These are phyloP conservation scores for Diarsia mendica DNA, from an alignment of 2,888 invertebrate genomes.

Conservation along the genomic window DNA sequence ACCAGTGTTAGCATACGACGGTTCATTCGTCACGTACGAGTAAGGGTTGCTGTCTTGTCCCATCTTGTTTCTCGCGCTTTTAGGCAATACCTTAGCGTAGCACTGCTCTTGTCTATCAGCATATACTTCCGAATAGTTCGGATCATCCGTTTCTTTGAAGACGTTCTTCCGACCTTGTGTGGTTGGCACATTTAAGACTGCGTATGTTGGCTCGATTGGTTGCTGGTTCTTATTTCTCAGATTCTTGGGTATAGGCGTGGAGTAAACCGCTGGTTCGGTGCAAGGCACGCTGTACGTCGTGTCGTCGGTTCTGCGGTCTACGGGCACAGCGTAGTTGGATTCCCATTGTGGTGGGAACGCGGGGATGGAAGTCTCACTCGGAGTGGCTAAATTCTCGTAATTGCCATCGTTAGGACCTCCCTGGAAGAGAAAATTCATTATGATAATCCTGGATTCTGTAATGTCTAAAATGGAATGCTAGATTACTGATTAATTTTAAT, in stretches of 20 bases:
- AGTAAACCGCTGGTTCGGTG: slow-evolving; percentile 16
- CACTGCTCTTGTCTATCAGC: slow-evolving; percentile 30
- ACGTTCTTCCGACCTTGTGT: neutral
- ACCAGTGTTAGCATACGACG: slow-evolving; percentile 11
- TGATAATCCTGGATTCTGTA: neutral
- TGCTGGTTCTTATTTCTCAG: slow-evolving; percentile 17
- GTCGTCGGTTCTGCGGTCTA: slow-evolving; percentile 35
- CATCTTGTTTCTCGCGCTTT: slow-evolving; percentile 22
- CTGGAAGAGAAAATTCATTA: slow-evolving; percentile 15
- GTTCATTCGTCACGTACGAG: slow-evolving; percentile 20
- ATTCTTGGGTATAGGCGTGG: slow-evolving; percentile 31
- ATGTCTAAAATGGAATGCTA: neutral
- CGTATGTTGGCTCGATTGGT: slow-evolving; percentile 21
- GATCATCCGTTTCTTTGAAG: slow-evolving; percentile 41
- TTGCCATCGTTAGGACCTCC: neutral
- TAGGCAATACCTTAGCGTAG: slow-evolving; percentile 32
- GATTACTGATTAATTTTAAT: too few relatives aligned
- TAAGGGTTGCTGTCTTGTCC: slow-evolving; percentile 19
- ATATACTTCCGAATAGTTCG: slow-evolving; percentile 43
- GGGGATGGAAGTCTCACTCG: slow-evolving; percentile 23
- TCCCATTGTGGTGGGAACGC: slow-evolving; percentile 40
- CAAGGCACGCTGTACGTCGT: slow-evolving; percentile 42
- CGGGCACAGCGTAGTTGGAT: slow-evolving; percentile 36
- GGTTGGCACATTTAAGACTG: slow-evolving; percentile 5
- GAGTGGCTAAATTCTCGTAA: slow-evolving; percentile 27